These are phyloP conservation scores for Cromileptes altivelis DNA, from an alignment of 2,113 vertebrate species.

Conservation along the genomic window DNA sequence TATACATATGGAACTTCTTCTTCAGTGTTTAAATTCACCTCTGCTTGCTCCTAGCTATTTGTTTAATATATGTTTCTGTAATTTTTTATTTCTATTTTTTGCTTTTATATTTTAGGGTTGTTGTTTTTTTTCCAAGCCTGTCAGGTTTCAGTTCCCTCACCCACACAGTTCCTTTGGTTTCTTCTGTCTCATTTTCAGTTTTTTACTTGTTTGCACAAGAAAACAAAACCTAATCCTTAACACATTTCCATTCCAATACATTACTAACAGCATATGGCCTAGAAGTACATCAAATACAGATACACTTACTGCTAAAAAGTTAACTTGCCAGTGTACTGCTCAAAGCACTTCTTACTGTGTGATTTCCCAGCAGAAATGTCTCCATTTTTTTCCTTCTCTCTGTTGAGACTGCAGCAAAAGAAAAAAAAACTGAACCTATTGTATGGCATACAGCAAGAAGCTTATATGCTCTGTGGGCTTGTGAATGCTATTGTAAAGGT, in stretches of 20 bases:
- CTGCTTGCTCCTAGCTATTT: not conserved
- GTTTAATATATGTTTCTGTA: not conserved
- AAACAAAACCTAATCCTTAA: not conserved
- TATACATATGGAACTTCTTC: too few species aligned
- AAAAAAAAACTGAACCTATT: not conserved
- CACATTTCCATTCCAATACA: not conserved
- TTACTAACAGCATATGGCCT: not conserved
- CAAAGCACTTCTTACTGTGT: not conserved
- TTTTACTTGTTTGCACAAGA: not conserved
- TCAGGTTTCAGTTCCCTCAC: not conserved
- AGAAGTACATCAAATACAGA: not conserved
- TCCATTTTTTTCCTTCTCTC: not conserved
- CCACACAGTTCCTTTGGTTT: not conserved
- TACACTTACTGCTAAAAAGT: not conserved
- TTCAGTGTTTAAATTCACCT: too few species aligned
- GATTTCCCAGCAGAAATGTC: conserved; percentile 1
- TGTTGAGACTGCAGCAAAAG: not conserved
- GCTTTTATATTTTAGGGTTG: not conserved
- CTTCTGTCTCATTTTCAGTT: not conserved
- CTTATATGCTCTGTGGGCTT: not conserved
- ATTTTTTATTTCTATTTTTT: too few species aligned
- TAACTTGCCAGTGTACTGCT: not conserved
- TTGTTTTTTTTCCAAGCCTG: not conserved
- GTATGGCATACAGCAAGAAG: not conserved
- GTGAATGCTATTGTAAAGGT: not conserved